phyloP scores from a whole-genome alignment of 1,140 invertebrate genomes.

The Probaryconus sp. region DNA sequence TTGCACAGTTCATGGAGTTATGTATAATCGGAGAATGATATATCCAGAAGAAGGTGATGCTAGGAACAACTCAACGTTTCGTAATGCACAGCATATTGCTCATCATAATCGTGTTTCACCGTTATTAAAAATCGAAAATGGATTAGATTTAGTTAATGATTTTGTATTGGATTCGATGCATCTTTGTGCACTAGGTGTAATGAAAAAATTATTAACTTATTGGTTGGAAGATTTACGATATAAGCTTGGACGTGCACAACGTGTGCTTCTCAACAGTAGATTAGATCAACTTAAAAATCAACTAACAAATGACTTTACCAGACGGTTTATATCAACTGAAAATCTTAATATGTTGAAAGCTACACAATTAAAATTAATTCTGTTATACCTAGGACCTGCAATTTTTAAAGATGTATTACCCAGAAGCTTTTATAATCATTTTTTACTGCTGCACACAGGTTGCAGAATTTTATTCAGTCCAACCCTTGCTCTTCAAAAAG shows the following conservation, averaged over 20 bases:
- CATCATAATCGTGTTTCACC: slow-evolving; percentile 13
- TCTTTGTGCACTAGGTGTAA: slow-evolving; percentile 10
- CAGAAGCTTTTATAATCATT: slow-evolving; percentile 15
- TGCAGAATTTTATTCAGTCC: slow-evolving; percentile 45
- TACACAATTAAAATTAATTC: slow-evolving; percentile 38
- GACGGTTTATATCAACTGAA: slow-evolving; percentile 12
- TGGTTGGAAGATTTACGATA: slow-evolving; percentile 5
- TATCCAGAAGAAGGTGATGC: slow-evolving; percentile 10
- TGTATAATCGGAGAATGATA: slow-evolving; percentile 1
- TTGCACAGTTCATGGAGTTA: neutral
- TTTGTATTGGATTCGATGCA: slow-evolving; percentile 37
- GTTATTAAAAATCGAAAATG: slow-evolving; percentile 4
- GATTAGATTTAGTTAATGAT: slow-evolving; percentile 11
- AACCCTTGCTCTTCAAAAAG: slow-evolving; percentile 16
- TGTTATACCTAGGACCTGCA: slow-evolving; percentile 34
- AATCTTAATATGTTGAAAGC: slow-evolving; percentile 34
- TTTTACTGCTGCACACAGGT: slow-evolving; percentile 38
- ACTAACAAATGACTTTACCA: slow-evolving; percentile 33
- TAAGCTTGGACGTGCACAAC: neutral
- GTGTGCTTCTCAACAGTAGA: neutral
- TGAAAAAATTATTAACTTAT: slow-evolving; percentile 13
- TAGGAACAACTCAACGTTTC: slow-evolving; percentile 16
- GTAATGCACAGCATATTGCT: neutral
- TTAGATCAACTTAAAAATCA: slow-evolving; percentile 1
- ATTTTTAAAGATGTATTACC: slow-evolving; percentile 24